Evolutionary conservation across 2,888 invertebrate species (phyloP), one percentile per base, ranked within the genome.

Genomic region (Pollenia angustigena): DNA sequence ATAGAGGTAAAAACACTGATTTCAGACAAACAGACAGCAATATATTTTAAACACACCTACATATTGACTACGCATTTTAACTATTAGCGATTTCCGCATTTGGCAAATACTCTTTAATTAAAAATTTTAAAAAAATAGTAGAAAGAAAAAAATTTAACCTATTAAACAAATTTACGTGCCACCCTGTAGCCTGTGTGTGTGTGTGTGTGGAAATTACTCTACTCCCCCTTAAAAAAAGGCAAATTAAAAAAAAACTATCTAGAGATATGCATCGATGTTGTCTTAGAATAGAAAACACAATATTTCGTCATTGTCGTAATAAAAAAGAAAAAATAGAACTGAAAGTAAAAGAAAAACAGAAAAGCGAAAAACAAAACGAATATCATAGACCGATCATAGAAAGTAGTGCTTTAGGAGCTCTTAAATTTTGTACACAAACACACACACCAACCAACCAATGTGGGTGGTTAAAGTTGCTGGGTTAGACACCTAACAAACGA

Each of bases 381-480:
- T 60, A 23, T 12, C 32, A 32, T 10, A 12, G 32, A 18, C 44
- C 6, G 32, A 32, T 32, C n/a, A 71, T 54, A 64, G 18, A 46
- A 71, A 78, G 64, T 40, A 54, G 58, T 56, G 40, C 74, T 66
- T 58, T 64, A 58, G 79, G 48, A 50, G 44, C 44, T 68, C 58
- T 52, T 44, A 68, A 74, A 62, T 69, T 76, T 74, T 74, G 16
- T n/a, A 79, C 44, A 56, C 81, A 48, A 12, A 18, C 16, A 23
- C 2, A 23, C 23, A 1, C 1, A 23, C 23, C 23, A 23, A 32
- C 32, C 32, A 6, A 32, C 4, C 32, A 69, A 72, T 71, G 81
- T 72, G 64, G 85, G 81, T 78, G 80, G 71, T 64, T 75, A 72
- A 50, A 64, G 69, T 62, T 60, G 58, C 48, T 78, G 12, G 54